Conservation (phyloP, 2,888 invertebrate genomes). For the Bruchidius siliquastri region DNA sequence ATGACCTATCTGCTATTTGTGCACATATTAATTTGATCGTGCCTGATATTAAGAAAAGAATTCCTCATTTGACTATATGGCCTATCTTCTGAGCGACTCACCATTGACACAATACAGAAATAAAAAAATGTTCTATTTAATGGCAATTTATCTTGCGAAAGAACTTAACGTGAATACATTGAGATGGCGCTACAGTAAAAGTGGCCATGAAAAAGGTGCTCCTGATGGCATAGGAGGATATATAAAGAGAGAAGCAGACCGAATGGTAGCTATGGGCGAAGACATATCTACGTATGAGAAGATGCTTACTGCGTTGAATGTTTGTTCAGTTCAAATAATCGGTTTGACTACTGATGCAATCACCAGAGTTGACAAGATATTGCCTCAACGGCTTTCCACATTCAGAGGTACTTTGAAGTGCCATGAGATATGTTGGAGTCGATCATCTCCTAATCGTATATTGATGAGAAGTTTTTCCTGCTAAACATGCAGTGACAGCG, state of each 20-base stretch:
- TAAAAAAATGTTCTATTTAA: constrained; percentile 13
- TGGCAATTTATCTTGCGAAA: background rate
- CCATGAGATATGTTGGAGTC: background rate
- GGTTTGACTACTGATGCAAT: background rate
- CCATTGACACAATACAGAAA: constrained; percentile 14
- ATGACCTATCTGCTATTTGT: constrained; percentile 12
- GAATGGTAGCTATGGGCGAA: constrained; percentile 20
- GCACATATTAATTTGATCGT: constrained; percentile 8
- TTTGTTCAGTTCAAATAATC: background rate
- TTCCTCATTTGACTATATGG: background rate
- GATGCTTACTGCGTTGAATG: background rate
- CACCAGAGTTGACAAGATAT: background rate
- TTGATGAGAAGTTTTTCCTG: too few relatives aligned
- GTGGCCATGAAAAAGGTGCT: constrained; percentile 39
- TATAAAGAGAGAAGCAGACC: constrained; percentile 35
- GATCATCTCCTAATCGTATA: background rate
- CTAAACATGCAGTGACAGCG: too few relatives aligned
- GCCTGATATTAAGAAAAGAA: background rate
- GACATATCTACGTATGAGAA: constrained; percentile 15
- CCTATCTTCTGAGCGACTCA: constrained; percentile 11
- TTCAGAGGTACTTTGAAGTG: background rate
- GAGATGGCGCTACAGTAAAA: constrained; percentile 38
- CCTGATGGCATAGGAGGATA: constrained; percentile 39
- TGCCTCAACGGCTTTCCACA: background rate
- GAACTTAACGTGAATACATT: background rate